These are phyloP conservation scores for Cyclopterus lumpus DNA, from an alignment of 2,797 vertebrate genomes.

Conservation along the genomic window DNA sequence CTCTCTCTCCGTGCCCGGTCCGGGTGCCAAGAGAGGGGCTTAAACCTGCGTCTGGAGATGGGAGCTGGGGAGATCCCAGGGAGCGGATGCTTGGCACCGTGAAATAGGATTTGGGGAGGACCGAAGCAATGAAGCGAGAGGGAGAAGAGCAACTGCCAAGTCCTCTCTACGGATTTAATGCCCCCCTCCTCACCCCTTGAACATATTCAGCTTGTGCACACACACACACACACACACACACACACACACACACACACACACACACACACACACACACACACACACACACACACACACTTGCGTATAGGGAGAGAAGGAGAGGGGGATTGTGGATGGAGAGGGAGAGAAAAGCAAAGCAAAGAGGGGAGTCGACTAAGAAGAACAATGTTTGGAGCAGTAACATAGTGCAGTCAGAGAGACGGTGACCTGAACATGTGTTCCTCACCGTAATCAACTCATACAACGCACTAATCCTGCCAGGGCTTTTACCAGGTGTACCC, in stretches of 20 bases:
- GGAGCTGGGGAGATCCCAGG: slow-evolving; percentile 83
- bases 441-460: slow-evolving; percentile 69
- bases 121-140: slow-evolving; percentile 84
- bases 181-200: slow-evolving; percentile 79
- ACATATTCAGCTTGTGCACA: slow-evolving; percentile 61
- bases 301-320: slow-evolving; percentile 40
- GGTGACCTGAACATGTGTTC: slow-evolving; percentile 80
- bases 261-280: slow-evolving; percentile 11
- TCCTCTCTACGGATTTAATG: slow-evolving; percentile 82
- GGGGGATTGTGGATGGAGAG: slow-evolving; percentile 53
- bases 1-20: slow-evolving; percentile 73
- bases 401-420: slow-evolving; percentile 65
- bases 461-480: slow-evolving; percentile 73
- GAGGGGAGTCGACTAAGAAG: slow-evolving; percentile 63
- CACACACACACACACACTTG: slow-evolving; percentile 33
- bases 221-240: slow-evolving; percentile 30
- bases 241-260: slow-evolving; percentile 3
- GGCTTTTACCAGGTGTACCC: slow-evolving; percentile 67
- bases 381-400: slow-evolving; percentile 69
- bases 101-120: slow-evolving; percentile 84
- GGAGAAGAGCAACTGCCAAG: slow-evolving; percentile 81
- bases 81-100: slow-evolving; percentile 83
- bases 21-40: slow-evolving; percentile 82
- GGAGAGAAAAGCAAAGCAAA: slow-evolving; percentile 58
- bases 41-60: slow-evolving; percentile 85